Conservation (phyloP, 2,888 invertebrate species). For the Macrosoma leucophasiata region DNA sequence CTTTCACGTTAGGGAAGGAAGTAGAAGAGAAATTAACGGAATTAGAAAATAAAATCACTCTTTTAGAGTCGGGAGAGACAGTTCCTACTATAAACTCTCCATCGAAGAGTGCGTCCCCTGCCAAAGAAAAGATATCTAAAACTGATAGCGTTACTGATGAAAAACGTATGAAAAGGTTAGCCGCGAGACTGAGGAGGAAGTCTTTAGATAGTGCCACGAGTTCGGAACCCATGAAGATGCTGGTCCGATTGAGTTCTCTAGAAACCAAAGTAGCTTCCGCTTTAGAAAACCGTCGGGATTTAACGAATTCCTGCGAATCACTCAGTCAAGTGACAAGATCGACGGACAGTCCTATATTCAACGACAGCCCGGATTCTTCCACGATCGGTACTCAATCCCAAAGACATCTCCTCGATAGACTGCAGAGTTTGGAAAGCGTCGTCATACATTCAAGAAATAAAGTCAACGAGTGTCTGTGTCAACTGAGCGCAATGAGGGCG, state of each 20-base stretch:
- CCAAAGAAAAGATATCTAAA: constrained; percentile 73
- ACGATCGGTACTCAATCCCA: constrained; percentile 68
- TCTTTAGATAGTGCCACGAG: constrained; percentile 86
- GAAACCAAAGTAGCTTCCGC: constrained; percentile 85
- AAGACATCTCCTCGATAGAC: constrained; percentile 73
- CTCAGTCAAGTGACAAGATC: constrained; percentile 59
- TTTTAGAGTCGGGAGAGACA: constrained; percentile 74
- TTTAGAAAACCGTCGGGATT: constrained; percentile 55
- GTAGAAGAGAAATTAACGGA: constrained; percentile 90
- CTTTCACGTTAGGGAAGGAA: constrained; percentile 86
- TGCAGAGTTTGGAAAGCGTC: constrained; percentile 77
- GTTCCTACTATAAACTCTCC: constrained; percentile 63
- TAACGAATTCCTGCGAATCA: constrained; percentile 76
- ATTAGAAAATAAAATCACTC: constrained; percentile 84
- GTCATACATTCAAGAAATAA: constrained; percentile 79
- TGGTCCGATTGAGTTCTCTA: constrained; percentile 83
- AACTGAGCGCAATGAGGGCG: constrained; percentile 78
- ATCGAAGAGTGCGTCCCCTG: constrained; percentile 71
- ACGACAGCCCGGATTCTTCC: constrained; percentile 44
- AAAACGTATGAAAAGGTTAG: constrained; percentile 68
- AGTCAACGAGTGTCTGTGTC: constrained; percentile 80
- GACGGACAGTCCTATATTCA: constrained; percentile 50
- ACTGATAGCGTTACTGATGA: constrained; percentile 64
- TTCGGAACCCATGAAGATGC: constrained; percentile 86
- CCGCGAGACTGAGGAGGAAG: constrained; percentile 79